These are phyloP conservation scores for Habrosyne pyritoides DNA, from an alignment of 2,888 invertebrate species.

Conservation along the genomic window DNA sequence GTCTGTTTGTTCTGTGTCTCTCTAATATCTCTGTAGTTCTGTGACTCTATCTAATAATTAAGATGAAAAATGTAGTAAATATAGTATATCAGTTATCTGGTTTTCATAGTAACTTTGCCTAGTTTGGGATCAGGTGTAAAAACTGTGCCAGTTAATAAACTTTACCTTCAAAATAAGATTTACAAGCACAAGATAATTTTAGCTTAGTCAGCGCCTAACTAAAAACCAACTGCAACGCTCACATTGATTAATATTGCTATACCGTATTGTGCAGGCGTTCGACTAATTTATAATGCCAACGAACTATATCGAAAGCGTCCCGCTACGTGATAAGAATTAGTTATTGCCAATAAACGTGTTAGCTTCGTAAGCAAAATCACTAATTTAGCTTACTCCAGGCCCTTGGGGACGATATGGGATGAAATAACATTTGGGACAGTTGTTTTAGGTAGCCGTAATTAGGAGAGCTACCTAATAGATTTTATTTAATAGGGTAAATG, in stretches of 20 bases:
- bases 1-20: no score
- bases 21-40: no score
- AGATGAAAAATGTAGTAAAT: no score
- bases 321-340: slow-evolving; percentile 8
- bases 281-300: slow-evolving; percentile 9
- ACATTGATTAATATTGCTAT: slow-evolving; percentile 7
- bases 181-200: no score
- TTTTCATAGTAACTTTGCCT: no score
- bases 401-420: slow-evolving; percentile 1
- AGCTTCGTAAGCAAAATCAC: slow-evolving; percentile 1
- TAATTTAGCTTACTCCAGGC: slow-evolving; percentile 1
- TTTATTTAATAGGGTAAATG: background rate
- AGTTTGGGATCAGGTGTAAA: no score
- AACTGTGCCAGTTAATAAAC: no score
- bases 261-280: slow-evolving; percentile 7
- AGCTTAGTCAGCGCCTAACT: background rate
- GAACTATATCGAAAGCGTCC: slow-evolving; percentile 2
- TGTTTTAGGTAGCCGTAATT: background rate
- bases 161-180: no score
- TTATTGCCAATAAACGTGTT: slow-evolving; percentile 5
- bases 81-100: no score
- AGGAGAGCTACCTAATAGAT: background rate
- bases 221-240: background rate
- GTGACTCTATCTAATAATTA: no score
- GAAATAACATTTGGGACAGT: background rate